Evolutionary conservation across 2,113 vertebrate genomes (phyloP), one percentile per base, ranked within the genome.

Genomic region (Rattus rattus): DNA sequence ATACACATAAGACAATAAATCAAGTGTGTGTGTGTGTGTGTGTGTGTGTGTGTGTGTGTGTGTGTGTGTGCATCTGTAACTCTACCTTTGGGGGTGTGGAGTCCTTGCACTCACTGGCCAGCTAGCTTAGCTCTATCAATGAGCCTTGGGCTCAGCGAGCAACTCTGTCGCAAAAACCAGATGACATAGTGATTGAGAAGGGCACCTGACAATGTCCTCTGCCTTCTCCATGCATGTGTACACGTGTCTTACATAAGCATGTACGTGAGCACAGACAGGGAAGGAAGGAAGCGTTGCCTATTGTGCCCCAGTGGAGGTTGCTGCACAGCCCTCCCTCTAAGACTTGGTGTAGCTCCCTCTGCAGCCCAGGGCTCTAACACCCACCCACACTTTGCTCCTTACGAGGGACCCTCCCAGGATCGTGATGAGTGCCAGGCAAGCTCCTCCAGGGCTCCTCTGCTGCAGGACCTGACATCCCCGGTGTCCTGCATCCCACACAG

Each of bases 381-480:
- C 5, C 9, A 12, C 36, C 4, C 22, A n/a, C 5, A 0, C 67
- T 70, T 10, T 12, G 69, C 63, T 72, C 28, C 14, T 16, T 4
- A 39, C 0, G 28, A 65, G 16, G n/a, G 7, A 11, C 4, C 2
- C 7, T 0, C 11, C 72, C 2, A 1, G 69, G 19, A 24, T 49
- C 0, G 0, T 7, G 2, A 39, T 26, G 39, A 22, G 39, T 7
- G 2, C 30, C 30, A 4, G 19, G 67, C n/a, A 26, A 10, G 52
- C 52, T 20, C 77, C 39, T n/a, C 30, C 7, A 8, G 36, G 36
- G 70, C 3, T 11, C 33, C 39, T n/a, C 28, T 17, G 43, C 26
- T 2, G 87, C 39, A 14, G 52, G 69, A 8, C 87, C 87, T 61
- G 54, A 3, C 1, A 43, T 59, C 30, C 30, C 75, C 43, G 65